Evolutionary conservation across 2,797 vertebrate species (phyloP), one percentile per base, ranked within the genome.

Genomic region (Margarornis squamiger): DNA sequence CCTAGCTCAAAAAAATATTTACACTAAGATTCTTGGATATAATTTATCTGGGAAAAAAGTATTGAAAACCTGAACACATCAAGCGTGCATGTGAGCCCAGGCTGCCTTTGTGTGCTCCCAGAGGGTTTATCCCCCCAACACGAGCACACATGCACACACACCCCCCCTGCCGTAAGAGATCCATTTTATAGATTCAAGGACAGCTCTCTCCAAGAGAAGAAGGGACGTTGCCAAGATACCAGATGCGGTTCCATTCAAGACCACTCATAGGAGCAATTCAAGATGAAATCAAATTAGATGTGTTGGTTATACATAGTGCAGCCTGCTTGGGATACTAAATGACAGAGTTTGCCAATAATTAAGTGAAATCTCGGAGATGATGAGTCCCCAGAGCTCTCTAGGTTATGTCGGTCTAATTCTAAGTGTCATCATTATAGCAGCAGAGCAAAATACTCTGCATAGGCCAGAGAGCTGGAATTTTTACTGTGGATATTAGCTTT

Each of bases 291-390:
- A 96, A 96, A 97, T 97, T 97, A 97, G 96, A 96, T 95, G 92
- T 97, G 92, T 97, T 97, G 96, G 97, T 95, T 97, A 96, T 96
- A 97, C 94, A 94, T 67, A 87, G 92, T 18, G 1, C 88, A 96
- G 93, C 92, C 96, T 94, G 90, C 96, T 96, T 57, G 18, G 91
- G 96, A 95, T 96, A 97, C 97, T 97, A 96, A 97, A 97, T 96
- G 96, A 96, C 94, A 96, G 96, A 96, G 96, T 97, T 97, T 96
- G 96, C 97, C 97, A 97, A 97, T 97, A 97, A 97, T 97, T 96
- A 97, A 97, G 96, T 97, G 96, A 96, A 97, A 96, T 96, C 96
- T 95, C 94, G 75, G 94, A 92, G 95, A 96, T 95, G 94, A 97
- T 97, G 96, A 95, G 95, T 94, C 96, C 96, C 96, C 81, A 90